phyloP scores from a whole-genome alignment of 30 jellyfish, hydroid and myxozoan genomes.

The Turritopsis rubra region DNA sequence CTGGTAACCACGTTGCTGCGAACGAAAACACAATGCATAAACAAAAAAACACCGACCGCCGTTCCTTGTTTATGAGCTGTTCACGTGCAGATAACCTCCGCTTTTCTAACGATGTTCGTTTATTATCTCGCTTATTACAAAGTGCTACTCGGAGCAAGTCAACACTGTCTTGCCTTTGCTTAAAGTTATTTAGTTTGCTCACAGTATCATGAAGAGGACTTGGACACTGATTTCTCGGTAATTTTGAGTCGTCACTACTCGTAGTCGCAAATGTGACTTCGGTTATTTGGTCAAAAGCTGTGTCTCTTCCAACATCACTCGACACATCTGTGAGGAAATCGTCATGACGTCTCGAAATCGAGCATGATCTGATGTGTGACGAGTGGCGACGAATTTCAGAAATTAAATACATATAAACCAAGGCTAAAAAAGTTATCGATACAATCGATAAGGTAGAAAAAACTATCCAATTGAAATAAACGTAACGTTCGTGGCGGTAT shows the following conservation, averaged over 20 bases:
- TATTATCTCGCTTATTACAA: neutral
- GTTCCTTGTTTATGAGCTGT: conserved; percentile 12
- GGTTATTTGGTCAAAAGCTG: conserved; percentile 8
- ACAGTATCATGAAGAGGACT: neutral
- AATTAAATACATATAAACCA: conserved; percentile 24
- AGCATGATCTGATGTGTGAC: conserved; percentile 14
- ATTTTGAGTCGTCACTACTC: conserved; percentile 11
- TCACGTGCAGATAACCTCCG: conserved; percentile 27
- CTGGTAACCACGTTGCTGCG: conserved; percentile 31
- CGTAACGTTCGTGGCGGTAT: conserved; percentile 16
- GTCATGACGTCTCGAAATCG: conserved; percentile 12
- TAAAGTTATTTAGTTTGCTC: neutral
- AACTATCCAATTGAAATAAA: conserved; percentile 30
- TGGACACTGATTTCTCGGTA: neutral
- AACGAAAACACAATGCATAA: conserved; percentile 19
- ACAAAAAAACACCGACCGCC: conserved; percentile 29
- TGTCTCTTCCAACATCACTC: conserved; percentile 7
- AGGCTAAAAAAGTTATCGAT: conserved; percentile 2
- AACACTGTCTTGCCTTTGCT: neutral
- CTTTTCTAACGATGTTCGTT: neutral
- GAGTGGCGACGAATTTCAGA: conserved; percentile 30
- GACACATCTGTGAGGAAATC: neutral
- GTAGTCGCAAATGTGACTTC: conserved; percentile 25
- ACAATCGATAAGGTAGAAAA: neutral
- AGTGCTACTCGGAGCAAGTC: conserved; percentile 21